Evolutionary conservation across 2,888 invertebrate genomes (phyloP).

Genomic region (Xiphydria camelus): DNA sequence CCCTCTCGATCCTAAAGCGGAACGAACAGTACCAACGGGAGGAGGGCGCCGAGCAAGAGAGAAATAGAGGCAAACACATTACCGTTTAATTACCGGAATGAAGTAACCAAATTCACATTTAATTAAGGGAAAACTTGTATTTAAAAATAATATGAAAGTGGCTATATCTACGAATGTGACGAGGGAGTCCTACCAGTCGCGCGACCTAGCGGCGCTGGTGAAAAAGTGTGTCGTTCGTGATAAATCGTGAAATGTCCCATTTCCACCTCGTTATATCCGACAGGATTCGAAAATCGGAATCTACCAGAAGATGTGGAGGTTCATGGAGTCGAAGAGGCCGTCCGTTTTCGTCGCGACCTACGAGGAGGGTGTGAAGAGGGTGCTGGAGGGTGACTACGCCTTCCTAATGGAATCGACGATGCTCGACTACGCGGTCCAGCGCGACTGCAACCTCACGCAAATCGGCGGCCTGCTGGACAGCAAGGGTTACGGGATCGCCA

Average conservation of each 20-base stretch:
- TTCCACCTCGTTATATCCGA: too few relatives aligned
- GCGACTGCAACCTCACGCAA: slow-evolving; percentile 96
- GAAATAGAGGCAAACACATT: background rate
- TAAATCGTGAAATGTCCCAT: too few relatives aligned
- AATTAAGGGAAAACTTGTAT: background rate
- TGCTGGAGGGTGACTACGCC: slow-evolving; percentile 89
- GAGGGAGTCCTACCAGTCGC: too few relatives aligned
- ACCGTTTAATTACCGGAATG: slow-evolving; percentile 1
- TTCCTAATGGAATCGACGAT: slow-evolving; percentile 98
- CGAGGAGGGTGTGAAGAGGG: slow-evolving; percentile 87
- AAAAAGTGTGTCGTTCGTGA: too few relatives aligned
- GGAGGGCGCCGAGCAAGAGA: too few relatives aligned
- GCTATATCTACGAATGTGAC: too few relatives aligned
- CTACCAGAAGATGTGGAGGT: slow-evolving; percentile 94
- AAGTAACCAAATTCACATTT: slow-evolving; percentile 7
- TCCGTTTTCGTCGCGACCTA: slow-evolving; percentile 87
- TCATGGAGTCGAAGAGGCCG: slow-evolving; percentile 81
- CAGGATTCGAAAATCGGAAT: slow-evolving; percentile 88
- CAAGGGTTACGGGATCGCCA: slow-evolving; percentile 95
- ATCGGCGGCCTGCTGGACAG: slow-evolving; percentile 86
- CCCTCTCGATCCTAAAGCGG: background rate
- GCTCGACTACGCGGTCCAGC: slow-evolving; percentile 92
- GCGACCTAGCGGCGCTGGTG: too few relatives aligned
- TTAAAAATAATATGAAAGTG: background rate
- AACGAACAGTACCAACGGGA: background rate